Conservation (phyloP, 2,113 vertebrate genomes). For the Xenopus tropicalis region UCB_Xtro_10.0 CM004449.2:102143501-102144000, state of each 20-base stretch:
- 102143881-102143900: too few species aligned
- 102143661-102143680: constrained; percentile 7
- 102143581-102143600: constrained; percentile 31
- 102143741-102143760: constrained; percentile 19
- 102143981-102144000: too few species aligned
- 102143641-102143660: constrained; percentile 10
- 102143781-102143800: constrained; percentile 16
- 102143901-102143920: too few species aligned
- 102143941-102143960: too few species aligned
- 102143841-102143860: too few species aligned
- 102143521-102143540: constrained; percentile 4
- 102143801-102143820: not conserved
- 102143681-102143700: not conserved
- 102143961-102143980: too few species aligned
- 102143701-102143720: not conserved
- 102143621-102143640: constrained; percentile 50
- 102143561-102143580: constrained; percentile 42
- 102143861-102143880: too few species aligned
- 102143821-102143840: too few species aligned
- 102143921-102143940: too few species aligned
- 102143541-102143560: constrained; percentile 39
- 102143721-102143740: constrained; percentile 26
- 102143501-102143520: not conserved
- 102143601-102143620: constrained; percentile 47
- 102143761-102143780: constrained; percentile 13